Evolutionary conservation across 2,888 invertebrate species (phyloP), one percentile per base, ranked within the genome.

Genomic region (Lasioglossum lativentre): DNA sequence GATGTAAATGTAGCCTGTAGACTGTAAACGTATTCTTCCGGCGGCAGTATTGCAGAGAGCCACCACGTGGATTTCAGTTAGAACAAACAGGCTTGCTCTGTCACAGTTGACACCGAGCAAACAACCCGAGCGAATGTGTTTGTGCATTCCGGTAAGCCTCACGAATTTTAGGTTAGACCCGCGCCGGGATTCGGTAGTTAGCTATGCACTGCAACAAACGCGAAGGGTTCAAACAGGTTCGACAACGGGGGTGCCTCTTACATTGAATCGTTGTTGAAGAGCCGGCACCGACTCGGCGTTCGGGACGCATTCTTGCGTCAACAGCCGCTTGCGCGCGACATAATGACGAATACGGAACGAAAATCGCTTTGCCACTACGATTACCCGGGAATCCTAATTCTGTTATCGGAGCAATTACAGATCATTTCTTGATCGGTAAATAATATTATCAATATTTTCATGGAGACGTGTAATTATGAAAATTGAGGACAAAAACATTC

Each of bases 191-290:
- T 85, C 45, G 80, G 78, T 80, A 66, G 73, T 30, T 76, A 27
- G 63, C 66, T 80, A 77, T 85, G 75, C 59, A 52, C 78, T 59
- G 87, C 86, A 86, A 92, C 92, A 91, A 90, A 90, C 90, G 88
- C 89, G 91, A 91, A 92, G 92, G 90, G 92, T 91, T 92, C 87
- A 90, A 91, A 90, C 89, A 83, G 63, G 89, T 91, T 85, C 84
- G 88, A 91, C 91, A 92, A 92, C 89, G 90, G 56, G 56, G 12
- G 89, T 90, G 92, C 89, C 92, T 92, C 93, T 93, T 93, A 93
- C 93, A 90, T 83, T 89, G 92, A 91, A 93, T 93, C 92, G 92
- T 91, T 90, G 92, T 92, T 91, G 92, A 92, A 92, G 90, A 92
- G 80, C 80, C n/a, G n/a, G n/a, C n/a, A n/a, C n/a, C n/a, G n/a